Evolutionary conservation across 2,888 invertebrate genomes (phyloP), one percentile per base, ranked within the genome.

Genomic region (Diaprepes abbreviatus): DNA sequence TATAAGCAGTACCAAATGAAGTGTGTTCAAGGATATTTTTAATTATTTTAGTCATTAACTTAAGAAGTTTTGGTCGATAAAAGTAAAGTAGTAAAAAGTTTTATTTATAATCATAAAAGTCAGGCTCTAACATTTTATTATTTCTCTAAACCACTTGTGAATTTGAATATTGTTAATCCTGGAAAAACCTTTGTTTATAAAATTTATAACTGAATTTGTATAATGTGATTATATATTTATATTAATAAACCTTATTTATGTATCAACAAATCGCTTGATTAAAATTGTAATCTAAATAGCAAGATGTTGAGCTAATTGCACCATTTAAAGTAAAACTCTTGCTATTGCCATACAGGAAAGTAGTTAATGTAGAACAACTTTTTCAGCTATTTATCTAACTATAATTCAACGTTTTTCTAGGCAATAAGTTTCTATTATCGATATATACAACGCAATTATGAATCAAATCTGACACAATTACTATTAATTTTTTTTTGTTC

Each of bases 241-340:
- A n/a, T n/a, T n/a, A 24, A 24, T 40, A 40, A 24, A 24, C 5
- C 10, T 35, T 55, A 12, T 52, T 28, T 63, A 38, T 16, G 17
- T 33, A 28, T 45, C 36, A 64, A 55, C 64, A 55, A 52, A 64
- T 58, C 65, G 10, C 36, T 33, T 48, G 62, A 60, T 48, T 55
- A 43, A 54, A 64, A 57, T 60, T 19, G 65, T 35, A 60, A 43
- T 70, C 52, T 35, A 40, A 60, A 55, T 55, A 58, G 58, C 48
- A 64, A 63, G 67, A 68, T 57, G 67, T 16, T 63, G 17, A 38
- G 52, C 50, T 38, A 35, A 50, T 70, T 45, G 14, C 60, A 40
- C 62, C 58, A 40, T 69, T 68, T 65, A 54, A 63, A 54, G 38
- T 52, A 38, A 64, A 65, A 66, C 50, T 66, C 38, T 66, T 57